Evolutionary conservation across 1,140 invertebrate genomes (phyloP), one percentile per base, ranked within the genome.

Genomic region (Drosophila pallidifrons): DNA sequence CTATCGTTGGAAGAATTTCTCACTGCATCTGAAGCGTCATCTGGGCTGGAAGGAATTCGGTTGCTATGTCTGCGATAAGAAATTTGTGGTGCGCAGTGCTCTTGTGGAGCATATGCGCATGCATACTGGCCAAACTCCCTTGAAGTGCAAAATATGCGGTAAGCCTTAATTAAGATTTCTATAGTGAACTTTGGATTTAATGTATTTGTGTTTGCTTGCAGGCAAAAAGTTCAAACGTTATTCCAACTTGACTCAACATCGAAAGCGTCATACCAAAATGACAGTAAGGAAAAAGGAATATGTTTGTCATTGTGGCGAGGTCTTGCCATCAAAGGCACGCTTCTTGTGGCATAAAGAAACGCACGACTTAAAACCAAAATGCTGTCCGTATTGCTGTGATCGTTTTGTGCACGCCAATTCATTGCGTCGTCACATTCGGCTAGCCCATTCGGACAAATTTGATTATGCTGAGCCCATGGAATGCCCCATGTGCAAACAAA

Each of bases 181-280:
- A 3, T 7, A n/a, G 3, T 1, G n/a, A 30, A 32, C n/a, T n/a
- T 49, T 32, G 28, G 47, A 52, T 20, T 30, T 10, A 8, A 66
- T n/a, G 13, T 1, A 32, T 11, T 11, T 38, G 11, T 1, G n/a
- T 7, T 58, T 58, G n/a, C 35, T 7, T 10, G 4, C 15, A 92
- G 91, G 91, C 5, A 95, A 96, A 88, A 95, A 95, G n/a, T 98
- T 98, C 92, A 94, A 96, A 20, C 94, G 97, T 11, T 96, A 97
- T 92, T 97, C 96, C 60, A 97, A 97, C 92, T 94, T 98, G 79
- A 96, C 97, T 10, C 96, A 97, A 83, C 97, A 98, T 92, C 95
- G 96, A 75, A 96, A 96, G 79, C 93, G 94, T 5, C 94, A 95
- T 89, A 95, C 96, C 82, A 93, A 95, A 13, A 94, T 95, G 74